Evolutionary conservation across 2,888 invertebrate genomes (phyloP).

Genomic region (Dolomedes plantarius): DNA sequence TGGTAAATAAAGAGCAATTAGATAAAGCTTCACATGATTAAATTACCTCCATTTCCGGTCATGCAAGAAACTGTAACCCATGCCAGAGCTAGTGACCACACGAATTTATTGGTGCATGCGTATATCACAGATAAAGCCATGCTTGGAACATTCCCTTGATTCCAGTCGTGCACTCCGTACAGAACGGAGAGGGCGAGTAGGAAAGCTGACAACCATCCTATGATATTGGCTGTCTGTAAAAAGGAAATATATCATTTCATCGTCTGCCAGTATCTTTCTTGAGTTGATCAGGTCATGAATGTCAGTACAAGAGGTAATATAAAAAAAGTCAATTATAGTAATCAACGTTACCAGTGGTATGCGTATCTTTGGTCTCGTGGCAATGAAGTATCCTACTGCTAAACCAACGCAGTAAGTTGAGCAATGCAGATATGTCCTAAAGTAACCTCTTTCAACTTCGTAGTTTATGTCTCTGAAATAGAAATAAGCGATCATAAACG

Average conservation of each 20-base stretch:
- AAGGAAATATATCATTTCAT: background rate
- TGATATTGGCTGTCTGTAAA: conserved; percentile 11
- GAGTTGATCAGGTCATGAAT: no score
- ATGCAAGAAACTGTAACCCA: conserved; percentile 55
- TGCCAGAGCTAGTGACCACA: conserved; percentile 33
- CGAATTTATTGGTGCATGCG: conserved; percentile 29
- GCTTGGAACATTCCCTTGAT: conserved; percentile 34
- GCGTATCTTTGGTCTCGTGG: conserved; percentile 21
- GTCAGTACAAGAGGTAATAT: no score
- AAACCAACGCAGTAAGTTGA: conserved; percentile 55
- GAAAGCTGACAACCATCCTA: conserved; percentile 33
- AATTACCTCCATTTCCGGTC: conserved; percentile 55
- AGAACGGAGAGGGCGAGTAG: conserved; percentile 9
- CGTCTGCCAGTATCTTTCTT: no score
- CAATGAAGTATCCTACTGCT: conserved; percentile 48
- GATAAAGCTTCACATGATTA: no score
- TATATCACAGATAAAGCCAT: conserved; percentile 31
- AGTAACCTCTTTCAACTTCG: conserved; percentile 51
- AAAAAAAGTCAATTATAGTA: no score
- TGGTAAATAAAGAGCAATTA: no score
- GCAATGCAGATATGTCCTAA: conserved; percentile 55
- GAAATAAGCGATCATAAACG: background rate
- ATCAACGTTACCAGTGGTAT: conserved; percentile 46
- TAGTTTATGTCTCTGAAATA: conserved; percentile 41
- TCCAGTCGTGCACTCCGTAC: conserved; percentile 56